Conservation (phyloP, 2,113 vertebrate genomes). For the Eupsittula cactorum region DNA sequence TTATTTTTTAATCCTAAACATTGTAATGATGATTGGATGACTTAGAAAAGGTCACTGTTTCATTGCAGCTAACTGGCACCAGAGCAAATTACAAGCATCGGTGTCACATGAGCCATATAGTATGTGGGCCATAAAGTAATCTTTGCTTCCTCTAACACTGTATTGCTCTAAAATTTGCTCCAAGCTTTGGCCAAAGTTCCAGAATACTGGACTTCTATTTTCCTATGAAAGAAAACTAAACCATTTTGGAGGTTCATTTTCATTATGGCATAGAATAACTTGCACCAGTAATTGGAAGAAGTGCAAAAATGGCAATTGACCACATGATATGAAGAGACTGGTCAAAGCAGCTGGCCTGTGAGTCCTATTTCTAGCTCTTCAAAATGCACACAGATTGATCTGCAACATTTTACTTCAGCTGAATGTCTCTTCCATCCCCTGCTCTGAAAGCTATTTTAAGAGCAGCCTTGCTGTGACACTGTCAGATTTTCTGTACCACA, state of each 20-base stretch:
- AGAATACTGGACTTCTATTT: not conserved
- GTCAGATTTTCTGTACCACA: not conserved
- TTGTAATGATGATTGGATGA: not conserved
- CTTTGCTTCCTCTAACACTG: not conserved
- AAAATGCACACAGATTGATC: not conserved
- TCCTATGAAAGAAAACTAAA: not conserved
- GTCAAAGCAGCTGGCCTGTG: not conserved
- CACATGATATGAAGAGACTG: not conserved
- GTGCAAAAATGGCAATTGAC: not conserved
- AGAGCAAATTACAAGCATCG: not conserved
- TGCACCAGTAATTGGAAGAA: not conserved
- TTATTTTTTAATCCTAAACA: not conserved
- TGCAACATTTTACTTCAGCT: not conserved
- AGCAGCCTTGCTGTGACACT: not conserved
- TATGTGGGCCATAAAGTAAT: not conserved
- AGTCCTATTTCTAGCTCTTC: not conserved
- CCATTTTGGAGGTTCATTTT: not conserved
- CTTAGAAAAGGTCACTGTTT: not conserved
- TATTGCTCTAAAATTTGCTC: not conserved
- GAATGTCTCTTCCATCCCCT: not conserved
- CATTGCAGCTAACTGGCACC: not conserved
- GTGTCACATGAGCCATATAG: not conserved
- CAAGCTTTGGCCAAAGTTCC: not conserved
- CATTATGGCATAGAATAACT: not conserved
- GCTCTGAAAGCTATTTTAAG: not conserved